phyloP scores from a whole-genome alignment of 2,113 vertebrate genomes.

The Ictalurus furcatus region DNA sequence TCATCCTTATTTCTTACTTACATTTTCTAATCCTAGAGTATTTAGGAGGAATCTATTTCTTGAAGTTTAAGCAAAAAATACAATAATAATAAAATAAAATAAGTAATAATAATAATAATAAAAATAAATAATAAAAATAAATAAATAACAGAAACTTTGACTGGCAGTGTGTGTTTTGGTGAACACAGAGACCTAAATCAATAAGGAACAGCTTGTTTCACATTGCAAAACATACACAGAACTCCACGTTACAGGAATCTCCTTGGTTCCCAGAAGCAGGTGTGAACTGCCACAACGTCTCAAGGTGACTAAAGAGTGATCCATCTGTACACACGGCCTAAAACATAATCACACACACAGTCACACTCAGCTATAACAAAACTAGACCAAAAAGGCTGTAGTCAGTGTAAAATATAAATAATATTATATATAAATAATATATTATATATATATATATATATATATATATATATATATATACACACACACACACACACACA shows the following conservation, averaged over 20 bases:
- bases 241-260: constrained; percentile 72
- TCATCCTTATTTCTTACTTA: too few relatives aligned
- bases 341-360: constrained; percentile 23
- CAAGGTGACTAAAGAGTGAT: constrained; percentile 77
- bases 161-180: neutral
- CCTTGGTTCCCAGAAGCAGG: constrained; percentile 59
- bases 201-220: neutral
- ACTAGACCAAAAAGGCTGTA: neutral
- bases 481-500: too few relatives aligned
- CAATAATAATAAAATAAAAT: neutral
- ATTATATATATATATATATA: neutral
- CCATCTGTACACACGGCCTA: constrained; percentile 77
- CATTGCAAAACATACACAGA: constrained; percentile 68
- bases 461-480: neutral
- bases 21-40: too few relatives aligned
- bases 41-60: neutral
- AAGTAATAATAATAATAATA: neutral
- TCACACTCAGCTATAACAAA: neutral
- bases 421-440: too few relatives aligned
- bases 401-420: too few relatives aligned
- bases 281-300: constrained; percentile 76
- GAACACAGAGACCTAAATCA: neutral
- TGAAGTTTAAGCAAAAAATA: neutral
- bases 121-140: neutral
- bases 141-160: neutral